Evolutionary conservation across 2,113 vertebrate species (phyloP).

Genomic region (Percopsis transmontana): DNA sequence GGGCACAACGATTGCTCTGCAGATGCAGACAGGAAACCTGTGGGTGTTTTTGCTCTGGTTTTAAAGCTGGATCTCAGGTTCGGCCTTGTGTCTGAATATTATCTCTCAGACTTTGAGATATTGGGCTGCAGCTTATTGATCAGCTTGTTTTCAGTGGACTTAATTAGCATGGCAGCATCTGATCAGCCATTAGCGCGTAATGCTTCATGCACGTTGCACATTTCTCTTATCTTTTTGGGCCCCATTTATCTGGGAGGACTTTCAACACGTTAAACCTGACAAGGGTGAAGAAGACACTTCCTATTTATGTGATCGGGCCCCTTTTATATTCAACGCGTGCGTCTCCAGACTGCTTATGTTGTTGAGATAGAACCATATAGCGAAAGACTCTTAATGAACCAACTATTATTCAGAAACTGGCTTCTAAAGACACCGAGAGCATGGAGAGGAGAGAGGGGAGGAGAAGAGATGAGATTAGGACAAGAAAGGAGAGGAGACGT

Average conservation of each 20-base stretch:
- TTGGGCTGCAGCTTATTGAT: constrained; percentile 43
- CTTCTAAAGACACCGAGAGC: constrained; percentile 16
- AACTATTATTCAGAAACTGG: constrained; percentile 15
- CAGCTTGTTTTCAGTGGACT: constrained; percentile 31
- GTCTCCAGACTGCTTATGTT: constrained; percentile 1
- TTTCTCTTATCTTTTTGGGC: constrained; percentile 51
- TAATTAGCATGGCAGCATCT: constrained; percentile 55
- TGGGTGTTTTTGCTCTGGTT: constrained; percentile 17
- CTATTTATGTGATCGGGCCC: constrained; percentile 39
- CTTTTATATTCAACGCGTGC: constrained; percentile 19
- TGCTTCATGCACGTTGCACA: constrained; percentile 57
- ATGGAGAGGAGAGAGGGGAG: neutral
- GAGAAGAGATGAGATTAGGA: neutral
- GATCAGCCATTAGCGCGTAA: constrained; percentile 59
- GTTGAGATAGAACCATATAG: constrained; percentile 30
- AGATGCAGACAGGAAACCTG: constrained; percentile 26
- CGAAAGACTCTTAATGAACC: constrained; percentile 33
- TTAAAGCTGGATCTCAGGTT: neutral
- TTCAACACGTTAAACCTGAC: constrained; percentile 29
- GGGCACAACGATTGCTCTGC: constrained; percentile 60
- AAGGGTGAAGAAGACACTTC: constrained; percentile 26
- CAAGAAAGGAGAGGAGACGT: neutral
- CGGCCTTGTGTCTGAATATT: neutral
- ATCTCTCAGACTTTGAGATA: constrained; percentile 10
- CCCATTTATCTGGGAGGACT: constrained; percentile 33